Evolutionary conservation across 2,113 vertebrate species (phyloP).

Genomic region (Ivindomyrus marchei): DNA sequence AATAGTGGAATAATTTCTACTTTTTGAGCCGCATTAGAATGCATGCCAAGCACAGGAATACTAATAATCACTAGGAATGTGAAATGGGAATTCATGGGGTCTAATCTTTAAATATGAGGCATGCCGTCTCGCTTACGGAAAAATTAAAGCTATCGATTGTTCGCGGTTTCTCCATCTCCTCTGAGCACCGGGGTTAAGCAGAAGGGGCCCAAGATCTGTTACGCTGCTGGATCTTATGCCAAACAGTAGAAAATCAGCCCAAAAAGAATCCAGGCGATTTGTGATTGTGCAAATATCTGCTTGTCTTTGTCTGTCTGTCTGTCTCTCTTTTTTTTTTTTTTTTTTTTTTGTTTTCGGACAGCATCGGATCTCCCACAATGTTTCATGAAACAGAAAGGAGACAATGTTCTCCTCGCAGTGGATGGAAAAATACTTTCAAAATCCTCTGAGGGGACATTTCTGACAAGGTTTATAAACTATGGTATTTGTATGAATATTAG

Average conservation of each 20-base stretch:
- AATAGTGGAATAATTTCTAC: slow-evolving; percentile 47
- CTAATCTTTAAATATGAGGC: slow-evolving; percentile 43
- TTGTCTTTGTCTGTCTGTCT: background rate
- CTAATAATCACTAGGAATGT: slow-evolving; percentile 58
- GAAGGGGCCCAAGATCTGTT: slow-evolving; percentile 12
- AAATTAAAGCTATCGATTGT: slow-evolving; percentile 24
- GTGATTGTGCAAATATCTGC: slow-evolving; percentile 9
- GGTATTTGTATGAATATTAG: background rate
- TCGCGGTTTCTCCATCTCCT: slow-evolving; percentile 13
- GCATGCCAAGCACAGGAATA: slow-evolving; percentile 49
- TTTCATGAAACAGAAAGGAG: background rate
- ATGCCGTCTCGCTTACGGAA: slow-evolving; percentile 35
- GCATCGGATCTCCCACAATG: background rate
- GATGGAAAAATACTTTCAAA: background rate
- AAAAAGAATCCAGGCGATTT: background rate
- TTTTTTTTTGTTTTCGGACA: background rate
- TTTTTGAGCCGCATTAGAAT: slow-evolving; percentile 50
- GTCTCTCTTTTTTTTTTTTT: background rate
- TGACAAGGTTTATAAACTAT: background rate
- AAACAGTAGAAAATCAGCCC: slow-evolving; percentile 18
- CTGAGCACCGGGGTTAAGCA: slow-evolving; percentile 26
- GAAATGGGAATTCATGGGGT: slow-evolving; percentile 35
- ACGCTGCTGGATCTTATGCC: background rate
- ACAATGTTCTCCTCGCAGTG: background rate
- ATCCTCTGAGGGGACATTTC: background rate